Conservation (phyloP, 1,140 invertebrate genomes). For the Propsilocerus akamusi region DNA sequence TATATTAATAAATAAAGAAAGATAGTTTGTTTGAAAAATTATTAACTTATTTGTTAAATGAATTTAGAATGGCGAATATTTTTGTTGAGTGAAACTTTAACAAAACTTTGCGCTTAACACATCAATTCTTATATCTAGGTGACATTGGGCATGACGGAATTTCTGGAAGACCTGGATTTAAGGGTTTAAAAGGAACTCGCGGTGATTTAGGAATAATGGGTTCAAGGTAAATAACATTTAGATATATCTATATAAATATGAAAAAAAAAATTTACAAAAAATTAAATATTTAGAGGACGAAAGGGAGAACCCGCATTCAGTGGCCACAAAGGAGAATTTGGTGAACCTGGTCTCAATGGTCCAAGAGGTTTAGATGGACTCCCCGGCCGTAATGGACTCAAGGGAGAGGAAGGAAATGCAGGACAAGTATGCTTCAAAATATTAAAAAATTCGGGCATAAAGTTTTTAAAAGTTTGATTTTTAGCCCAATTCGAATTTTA, state of each 20-base stretch:
- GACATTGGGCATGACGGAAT: constrained; percentile 13
- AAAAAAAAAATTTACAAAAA: constrained; percentile 35
- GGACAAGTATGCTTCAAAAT: constrained; percentile 9
- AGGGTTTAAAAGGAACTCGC: constrained; percentile 19
- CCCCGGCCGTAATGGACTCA: constrained; percentile 23
- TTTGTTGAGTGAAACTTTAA: too few species aligned
- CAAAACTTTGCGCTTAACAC: too few species aligned
- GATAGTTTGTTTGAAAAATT: too few species aligned
- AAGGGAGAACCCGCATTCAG: constrained; percentile 36
- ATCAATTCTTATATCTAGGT: too few species aligned
- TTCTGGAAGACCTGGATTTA: constrained; percentile 16
- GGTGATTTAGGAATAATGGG: constrained; percentile 31
- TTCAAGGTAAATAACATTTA: constrained; percentile 16
- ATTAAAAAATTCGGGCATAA: too few species aligned
- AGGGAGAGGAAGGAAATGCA: constrained; percentile 14
- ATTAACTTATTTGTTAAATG: too few species aligned
- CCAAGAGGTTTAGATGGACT: constrained; percentile 27
- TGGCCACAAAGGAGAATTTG: constrained; percentile 34
- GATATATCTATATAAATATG: too few species aligned
- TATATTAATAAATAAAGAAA: not conserved
- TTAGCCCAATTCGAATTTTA: too few species aligned
- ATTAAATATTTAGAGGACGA: constrained; percentile 38
- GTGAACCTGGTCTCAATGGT: constrained; percentile 33
- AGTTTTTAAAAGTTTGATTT: too few species aligned
- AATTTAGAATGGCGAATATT: too few species aligned